phyloP scores from a whole-genome alignment of 2,888 invertebrate genomes.

The Dynastes maya region DNA sequence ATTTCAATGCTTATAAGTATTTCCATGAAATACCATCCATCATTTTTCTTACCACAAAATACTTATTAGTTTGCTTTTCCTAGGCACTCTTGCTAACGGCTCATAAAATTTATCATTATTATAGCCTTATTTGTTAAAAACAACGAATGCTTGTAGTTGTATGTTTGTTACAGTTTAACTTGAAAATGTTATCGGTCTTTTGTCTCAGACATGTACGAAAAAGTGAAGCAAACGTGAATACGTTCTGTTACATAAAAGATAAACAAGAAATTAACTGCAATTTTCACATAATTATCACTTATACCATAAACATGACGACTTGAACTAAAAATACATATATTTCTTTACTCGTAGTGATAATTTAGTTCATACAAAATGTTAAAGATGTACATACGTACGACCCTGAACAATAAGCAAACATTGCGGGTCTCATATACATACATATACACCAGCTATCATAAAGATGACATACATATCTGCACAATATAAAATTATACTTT shows the following conservation, averaged over 20 bases:
- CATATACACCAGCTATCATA: neutral
- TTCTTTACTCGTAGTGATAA: slow-evolving; percentile 21
- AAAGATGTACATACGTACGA: neutral
- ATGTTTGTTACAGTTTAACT: no score
- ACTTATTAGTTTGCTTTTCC: no score
- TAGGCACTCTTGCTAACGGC: no score
- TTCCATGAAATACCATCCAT: no score
- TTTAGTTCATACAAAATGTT: slow-evolving; percentile 16
- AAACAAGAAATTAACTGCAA: slow-evolving; percentile 28
- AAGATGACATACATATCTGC: no score
- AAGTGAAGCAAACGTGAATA: neutral
- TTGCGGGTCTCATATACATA: neutral
- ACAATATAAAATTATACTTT: no score
- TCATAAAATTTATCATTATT: no score
- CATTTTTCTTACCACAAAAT: neutral
- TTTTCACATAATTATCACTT: slow-evolving; percentile 31
- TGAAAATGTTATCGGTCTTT: no score
- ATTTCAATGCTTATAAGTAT: no score
- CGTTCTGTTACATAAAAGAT: slow-evolving; percentile 13
- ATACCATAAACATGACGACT: slow-evolving; percentile 8
- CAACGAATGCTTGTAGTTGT: no score
- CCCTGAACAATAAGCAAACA: neutral
- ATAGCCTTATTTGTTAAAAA: no score
- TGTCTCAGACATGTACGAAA: neutral
- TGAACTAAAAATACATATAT: slow-evolving; percentile 21